phyloP scores from a whole-genome alignment of 2,797 vertebrate genomes.

The Meriones psammophilus region DNA sequence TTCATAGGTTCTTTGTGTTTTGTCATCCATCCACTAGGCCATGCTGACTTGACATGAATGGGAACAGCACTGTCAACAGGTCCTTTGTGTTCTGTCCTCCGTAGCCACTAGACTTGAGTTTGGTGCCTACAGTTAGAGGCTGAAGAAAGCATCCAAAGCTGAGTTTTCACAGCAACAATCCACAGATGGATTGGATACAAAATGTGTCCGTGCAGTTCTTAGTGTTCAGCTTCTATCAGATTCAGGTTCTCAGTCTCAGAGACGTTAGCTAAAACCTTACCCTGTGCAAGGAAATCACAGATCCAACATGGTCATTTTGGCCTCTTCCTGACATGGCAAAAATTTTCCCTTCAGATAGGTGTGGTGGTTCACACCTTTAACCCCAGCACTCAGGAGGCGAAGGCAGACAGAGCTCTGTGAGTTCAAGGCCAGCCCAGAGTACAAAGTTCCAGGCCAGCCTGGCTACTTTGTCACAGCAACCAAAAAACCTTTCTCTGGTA shows the following conservation, averaged over 20 bases:
- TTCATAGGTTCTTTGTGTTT: not conserved
- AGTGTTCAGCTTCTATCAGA: not conserved
- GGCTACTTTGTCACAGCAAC: not conserved
- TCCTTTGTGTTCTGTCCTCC: not conserved
- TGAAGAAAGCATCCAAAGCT: not conserved
- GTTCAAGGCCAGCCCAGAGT: not conserved
- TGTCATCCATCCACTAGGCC: not conserved
- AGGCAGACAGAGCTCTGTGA: not conserved
- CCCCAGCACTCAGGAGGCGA: not conserved
- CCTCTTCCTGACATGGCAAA: constrained; percentile 33
- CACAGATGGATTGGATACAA: not conserved
- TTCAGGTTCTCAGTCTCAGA: constrained; percentile 45
- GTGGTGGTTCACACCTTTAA: not conserved
- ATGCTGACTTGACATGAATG: not conserved
- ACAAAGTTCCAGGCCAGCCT: not conserved
- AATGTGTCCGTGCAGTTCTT: not conserved
- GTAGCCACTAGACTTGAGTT: not conserved
- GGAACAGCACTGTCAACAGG: not conserved
- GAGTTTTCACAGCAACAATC: not conserved
- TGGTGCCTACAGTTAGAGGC: constrained; percentile 12
- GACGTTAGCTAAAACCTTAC: not conserved
- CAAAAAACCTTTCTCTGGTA: not conserved
- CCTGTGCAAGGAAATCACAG: not conserved
- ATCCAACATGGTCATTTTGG: not conserved
- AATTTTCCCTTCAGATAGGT: not conserved